phyloP scores from a whole-genome alignment of 1,140 invertebrate species.

The Microplitis mediator region DNA sequence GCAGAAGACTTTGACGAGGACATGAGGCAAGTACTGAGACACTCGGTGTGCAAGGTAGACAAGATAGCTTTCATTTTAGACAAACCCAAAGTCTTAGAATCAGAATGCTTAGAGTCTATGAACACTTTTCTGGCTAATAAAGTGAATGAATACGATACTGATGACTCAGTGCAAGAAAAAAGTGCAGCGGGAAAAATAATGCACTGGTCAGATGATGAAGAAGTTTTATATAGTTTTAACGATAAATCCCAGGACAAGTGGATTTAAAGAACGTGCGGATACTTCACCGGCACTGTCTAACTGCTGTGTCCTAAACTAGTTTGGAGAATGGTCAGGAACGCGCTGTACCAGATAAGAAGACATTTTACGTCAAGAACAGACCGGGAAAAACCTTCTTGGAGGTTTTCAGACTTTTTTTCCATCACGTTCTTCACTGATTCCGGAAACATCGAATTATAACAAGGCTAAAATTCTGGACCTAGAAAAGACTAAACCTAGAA shows the following conservation, averaged over 20 bases:
- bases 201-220: conserved; percentile 97
- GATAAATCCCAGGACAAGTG: conserved; percentile 99
- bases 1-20: conserved; percentile 99
- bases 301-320: conserved; percentile 99
- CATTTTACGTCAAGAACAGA: conserved; percentile 87
- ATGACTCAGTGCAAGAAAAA: conserved; percentile 99
- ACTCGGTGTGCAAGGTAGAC: conserved; percentile 97
- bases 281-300: conserved; percentile 99
- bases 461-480: conserved; percentile 70
- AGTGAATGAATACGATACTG: conserved; percentile 97
- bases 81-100: conserved; percentile 98
- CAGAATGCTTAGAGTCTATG: conserved; percentile 98
- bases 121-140: conserved; percentile 98
- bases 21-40: conserved; percentile 86
- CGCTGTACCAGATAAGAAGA: conserved; percentile 92
- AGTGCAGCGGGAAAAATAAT: conserved; percentile 96
- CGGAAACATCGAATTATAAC: conserved; percentile 79
- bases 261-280: conserved; percentile 95
- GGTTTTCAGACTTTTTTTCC: conserved; percentile 86
- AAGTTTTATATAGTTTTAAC: conserved; percentile 99
- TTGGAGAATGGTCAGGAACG: conserved; percentile 99
- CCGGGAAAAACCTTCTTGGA: conserved; percentile 82
- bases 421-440: conserved; percentile 77
- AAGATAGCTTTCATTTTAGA: conserved; percentile 99
- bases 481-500: no score